These are phyloP conservation scores for Lasioglossum zephyrum DNA, from an alignment of 2,888 invertebrate species.

Conservation along the genomic window DNA sequence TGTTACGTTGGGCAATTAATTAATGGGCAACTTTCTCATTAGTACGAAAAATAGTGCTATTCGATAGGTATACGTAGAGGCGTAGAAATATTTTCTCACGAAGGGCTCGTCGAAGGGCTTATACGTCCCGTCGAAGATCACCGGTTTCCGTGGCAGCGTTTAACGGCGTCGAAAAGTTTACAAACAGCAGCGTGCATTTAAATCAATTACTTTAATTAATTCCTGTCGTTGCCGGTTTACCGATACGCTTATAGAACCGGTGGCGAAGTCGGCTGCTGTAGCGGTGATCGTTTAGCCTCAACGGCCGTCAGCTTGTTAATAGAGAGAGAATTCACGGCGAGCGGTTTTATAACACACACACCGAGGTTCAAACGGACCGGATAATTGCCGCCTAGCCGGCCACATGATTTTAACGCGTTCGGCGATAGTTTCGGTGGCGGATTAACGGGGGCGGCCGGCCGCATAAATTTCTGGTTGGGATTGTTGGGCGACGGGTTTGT, in stretches of 20 bases:
- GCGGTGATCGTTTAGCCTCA: background rate
- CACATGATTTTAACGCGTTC: constrained; percentile 21
- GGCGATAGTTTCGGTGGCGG: constrained; percentile 21
- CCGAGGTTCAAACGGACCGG: constrained; percentile 1
- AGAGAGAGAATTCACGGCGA: constrained; percentile 11
- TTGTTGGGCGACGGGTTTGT: background rate
- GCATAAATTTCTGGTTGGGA: background rate
- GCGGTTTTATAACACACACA: background rate
- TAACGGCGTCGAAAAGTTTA: background rate
- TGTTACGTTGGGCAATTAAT: too few relatives aligned
- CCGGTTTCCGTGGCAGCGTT: background rate
- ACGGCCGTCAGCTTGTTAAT: background rate
- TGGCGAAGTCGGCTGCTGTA: background rate
- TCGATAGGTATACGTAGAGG: too few relatives aligned
- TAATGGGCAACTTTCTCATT: too few relatives aligned
- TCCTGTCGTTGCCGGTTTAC: constrained; percentile 1
- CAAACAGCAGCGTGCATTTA: background rate
- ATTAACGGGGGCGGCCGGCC: background rate
- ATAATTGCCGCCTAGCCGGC: constrained; percentile 23
- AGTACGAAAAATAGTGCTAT: too few relatives aligned
- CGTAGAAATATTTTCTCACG: background rate
- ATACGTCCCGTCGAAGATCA: background rate
- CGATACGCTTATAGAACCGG: background rate
- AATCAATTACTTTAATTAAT: constrained; percentile 2
- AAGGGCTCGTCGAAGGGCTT: too few relatives aligned